Evolutionary conservation across 2,888 invertebrate genomes (phyloP), one percentile per base, ranked within the genome.

Genomic region (Sphaerophoria rueppellii): DNA sequence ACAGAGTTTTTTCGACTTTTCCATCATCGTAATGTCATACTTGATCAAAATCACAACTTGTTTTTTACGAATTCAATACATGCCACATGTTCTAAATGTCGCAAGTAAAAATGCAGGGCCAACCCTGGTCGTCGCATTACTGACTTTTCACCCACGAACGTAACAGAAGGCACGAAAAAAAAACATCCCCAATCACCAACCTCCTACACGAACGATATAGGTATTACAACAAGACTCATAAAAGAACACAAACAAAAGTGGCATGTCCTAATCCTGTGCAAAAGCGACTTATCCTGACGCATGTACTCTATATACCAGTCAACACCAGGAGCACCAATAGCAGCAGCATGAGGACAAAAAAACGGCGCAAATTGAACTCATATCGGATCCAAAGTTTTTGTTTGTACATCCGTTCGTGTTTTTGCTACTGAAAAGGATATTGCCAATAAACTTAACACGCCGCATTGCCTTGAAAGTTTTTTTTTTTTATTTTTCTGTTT

Each of bases 261-360:
- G 83, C 80, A 75, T 83, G 83, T 75, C 80, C 83, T 80, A 83
- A 83, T 83, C 83, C 83, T 75, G 65, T 72, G 67, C 80, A 80
- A 67, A 83, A 71, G 67, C 80, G 75, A 67, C 83, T 83, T 83
- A 83, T 83, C 83, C 80, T 72, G 75, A 79, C 83, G 80, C 80
- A 83, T 67, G 67, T 67, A 67, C 67, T 54, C 54, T 16, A 61
- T 71, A 58, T 57, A 75, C 55, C 52, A 24, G 24, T 2, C 24
- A 24, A 24, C 24, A 24, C 24, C 46, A 48, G n/a, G 0, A 54
- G 9, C 40, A 40, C 40, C 40, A 40, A 9, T 12, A 43, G 43
- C 2, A 43, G 9, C 24, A 43, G 43, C 6, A 43, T 0, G 12
- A 43, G 12, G 2, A 43, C 6, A 40, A 79, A 83, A 80, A 72